Base-by-base conservation (phyloP, 2,888 invertebrate genomes). In the Rhingia campestris region DNA sequence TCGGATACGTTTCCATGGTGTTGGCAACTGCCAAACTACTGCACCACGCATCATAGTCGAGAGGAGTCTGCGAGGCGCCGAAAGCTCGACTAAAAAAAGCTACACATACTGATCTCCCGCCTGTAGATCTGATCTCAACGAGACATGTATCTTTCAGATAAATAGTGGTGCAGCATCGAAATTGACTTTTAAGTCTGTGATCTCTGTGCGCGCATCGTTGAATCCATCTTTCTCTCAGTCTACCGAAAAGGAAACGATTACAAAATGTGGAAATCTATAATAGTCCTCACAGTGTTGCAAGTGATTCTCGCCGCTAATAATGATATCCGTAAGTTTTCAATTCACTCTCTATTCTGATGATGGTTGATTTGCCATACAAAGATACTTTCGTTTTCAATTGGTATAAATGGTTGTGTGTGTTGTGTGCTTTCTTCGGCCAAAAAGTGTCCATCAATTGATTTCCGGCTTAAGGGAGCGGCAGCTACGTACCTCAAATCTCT, bases 201-300 rank as follows among this genome's bases (percentile, higher is more conserved):
- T 76, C 73, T 82, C 37, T 85, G 77, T 85, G 86, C 86, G 75
- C 66, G 73, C 84, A 73, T 84, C 86, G 85, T 81, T 88, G 87
- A 12, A 12, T 51, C 58, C 30, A 79, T 86, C 22, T 22, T 1
- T 22, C 84, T 86, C 84, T 86, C 86, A 61, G 37, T 12, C 37
- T 35, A 58, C 43, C 86, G 74, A 86, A 81, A 76, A 86, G 35
- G 56, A 70, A 81, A 41, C 56, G 30, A 12, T 14, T 61, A 37
- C 45, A 88, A 88, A 84, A 88, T 88, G 88, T 88, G 87, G 88
- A 88, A 87, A 56, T 76, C 87, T 41, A 37, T 87, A 33, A 86
- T 86, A 49, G 86, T 86, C 73, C 86, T 88, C 12, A 86, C 86
- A 49, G 81, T 86, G 39, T 86, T 87, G 9, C 88, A 88, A 87